A percentile compares a stretch with the other conserved stretches of the same genome.
Conservation (phyloP, 2,888 invertebrate species). For the Cataglyphis altisquamis region DNA sequence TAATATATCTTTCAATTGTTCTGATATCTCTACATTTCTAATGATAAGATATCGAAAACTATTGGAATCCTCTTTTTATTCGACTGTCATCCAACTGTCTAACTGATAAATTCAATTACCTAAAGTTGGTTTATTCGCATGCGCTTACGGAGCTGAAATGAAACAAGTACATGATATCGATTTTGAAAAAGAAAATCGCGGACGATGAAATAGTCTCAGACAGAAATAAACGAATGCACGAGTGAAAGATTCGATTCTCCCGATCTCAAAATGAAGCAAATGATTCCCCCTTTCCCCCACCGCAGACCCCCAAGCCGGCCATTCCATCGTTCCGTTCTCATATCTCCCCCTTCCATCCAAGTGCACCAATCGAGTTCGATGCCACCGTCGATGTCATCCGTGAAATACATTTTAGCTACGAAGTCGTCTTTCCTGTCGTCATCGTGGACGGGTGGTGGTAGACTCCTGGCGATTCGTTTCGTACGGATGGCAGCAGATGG, state of each 20-base stretch:
- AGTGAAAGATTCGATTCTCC: conserved; percentile 79
- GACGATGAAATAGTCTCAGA: conserved; percentile 68
- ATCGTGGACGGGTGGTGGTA: conserved; percentile 58
- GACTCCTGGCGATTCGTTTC: conserved; percentile 68
- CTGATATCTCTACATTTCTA: not conserved
- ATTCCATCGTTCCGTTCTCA: conserved; percentile 55
- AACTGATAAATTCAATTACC: conserved; percentile 70
- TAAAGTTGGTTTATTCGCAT: conserved; percentile 57
- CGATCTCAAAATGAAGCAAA: conserved; percentile 78
- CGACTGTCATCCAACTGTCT: conserved; percentile 53
- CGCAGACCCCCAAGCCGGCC: conserved; percentile 46
- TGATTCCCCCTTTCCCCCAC: conserved; percentile 59
- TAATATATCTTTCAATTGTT: not conserved
- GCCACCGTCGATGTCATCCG: conserved; percentile 71
- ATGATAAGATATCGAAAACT: not conserved
- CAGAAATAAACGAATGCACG: conserved; percentile 79
- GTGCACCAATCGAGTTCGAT: conserved; percentile 70
- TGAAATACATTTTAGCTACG: conserved; percentile 76
- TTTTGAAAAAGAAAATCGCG: conserved; percentile 41
- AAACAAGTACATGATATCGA: conserved; percentile 1
- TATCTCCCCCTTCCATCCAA: conserved; percentile 57
- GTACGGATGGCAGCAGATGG: conserved; percentile 66
- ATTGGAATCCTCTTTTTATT: not conserved
- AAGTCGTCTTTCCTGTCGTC: conserved; percentile 64
- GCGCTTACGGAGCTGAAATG: conserved; percentile 58